A percentile compares a stretch with the other conserved stretches of the same genome.
These are phyloP conservation scores for Tachina grossa DNA, from an alignment of 2,888 invertebrate genomes.

Conservation along the genomic window DNA sequence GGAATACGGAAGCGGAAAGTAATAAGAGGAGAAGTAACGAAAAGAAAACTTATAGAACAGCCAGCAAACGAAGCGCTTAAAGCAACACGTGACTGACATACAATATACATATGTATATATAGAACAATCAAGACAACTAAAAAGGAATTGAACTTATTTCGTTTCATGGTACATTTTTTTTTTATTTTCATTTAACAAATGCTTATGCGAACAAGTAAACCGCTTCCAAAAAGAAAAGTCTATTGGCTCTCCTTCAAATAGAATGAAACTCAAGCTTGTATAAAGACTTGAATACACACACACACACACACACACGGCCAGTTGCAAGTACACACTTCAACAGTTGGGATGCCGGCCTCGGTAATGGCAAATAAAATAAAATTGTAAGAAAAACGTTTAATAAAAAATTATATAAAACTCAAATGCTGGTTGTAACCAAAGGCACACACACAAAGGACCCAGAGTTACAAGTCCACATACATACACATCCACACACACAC, in stretches of 20 bases:
- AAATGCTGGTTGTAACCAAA: slow-evolving; percentile 35
- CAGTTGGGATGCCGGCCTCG: slow-evolving; percentile 32
- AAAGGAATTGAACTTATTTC: slow-evolving; percentile 58
- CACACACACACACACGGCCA: slow-evolving; percentile 1
- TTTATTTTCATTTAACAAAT: slow-evolving; percentile 50
- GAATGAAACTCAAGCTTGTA: slow-evolving; percentile 23
- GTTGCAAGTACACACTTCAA: neutral
- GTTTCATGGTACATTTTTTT: slow-evolving; percentile 31
- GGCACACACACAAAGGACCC: neutral
- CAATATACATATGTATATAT: slow-evolving; percentile 69
- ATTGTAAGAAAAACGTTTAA: slow-evolving; percentile 67
- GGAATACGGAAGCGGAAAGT: slow-evolving; percentile 36
- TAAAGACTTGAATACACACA: neutral
- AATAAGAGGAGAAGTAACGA: neutral
- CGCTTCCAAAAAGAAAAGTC: slow-evolving; percentile 48
- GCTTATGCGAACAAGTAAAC: slow-evolving; percentile 57
- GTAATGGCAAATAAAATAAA: slow-evolving; percentile 52
- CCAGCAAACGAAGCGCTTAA: slow-evolving; percentile 68
- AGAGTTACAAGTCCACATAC: neutral
- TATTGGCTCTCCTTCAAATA: slow-evolving; percentile 61
- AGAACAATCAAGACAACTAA: slow-evolving; percentile 61
- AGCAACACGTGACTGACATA: slow-evolving; percentile 72
- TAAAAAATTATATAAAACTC: slow-evolving; percentile 55
- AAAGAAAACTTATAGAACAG: slow-evolving; percentile 19
- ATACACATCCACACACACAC: neutral